Percentiles rank a stretch among this genome's conserved stretches.
These are phyloP conservation scores for Drosophila gaucha DNA, from an alignment of 2,888 invertebrate species.

Conservation along the genomic window DNA sequence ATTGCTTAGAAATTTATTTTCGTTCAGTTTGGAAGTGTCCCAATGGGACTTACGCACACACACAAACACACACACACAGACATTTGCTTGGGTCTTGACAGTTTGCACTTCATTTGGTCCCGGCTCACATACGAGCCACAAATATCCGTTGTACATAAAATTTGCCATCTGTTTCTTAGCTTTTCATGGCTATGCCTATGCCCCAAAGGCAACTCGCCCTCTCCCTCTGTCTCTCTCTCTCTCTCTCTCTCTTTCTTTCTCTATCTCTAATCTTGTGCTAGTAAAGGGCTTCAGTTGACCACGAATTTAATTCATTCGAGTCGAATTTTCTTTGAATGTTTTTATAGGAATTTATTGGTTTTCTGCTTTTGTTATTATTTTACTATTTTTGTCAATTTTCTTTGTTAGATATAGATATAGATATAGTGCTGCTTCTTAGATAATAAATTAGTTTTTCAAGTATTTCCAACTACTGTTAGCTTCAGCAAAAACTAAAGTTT, in stretches of 20 bases:
- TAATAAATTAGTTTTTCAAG: no score
- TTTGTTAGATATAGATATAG: no score
- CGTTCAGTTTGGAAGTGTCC: conserved; percentile 54
- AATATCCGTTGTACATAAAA: conserved; percentile 39
- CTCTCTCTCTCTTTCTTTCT: background rate
- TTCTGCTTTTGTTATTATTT: conserved; percentile 32
- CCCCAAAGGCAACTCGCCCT: background rate
- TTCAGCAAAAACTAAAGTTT: no score
- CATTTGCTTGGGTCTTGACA: conserved; percentile 35
- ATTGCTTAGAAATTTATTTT: conserved; percentile 62
- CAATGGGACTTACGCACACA: conserved; percentile 57
- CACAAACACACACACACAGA: background rate
- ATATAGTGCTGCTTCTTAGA: no score
- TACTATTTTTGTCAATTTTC: conserved; percentile 14
- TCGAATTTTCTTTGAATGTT: conserved; percentile 23
- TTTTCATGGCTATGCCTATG: no score
- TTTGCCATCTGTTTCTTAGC: conserved; percentile 37
- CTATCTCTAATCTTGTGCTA: no score
- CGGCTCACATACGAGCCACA: conserved; percentile 2
- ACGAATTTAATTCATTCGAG: conserved; percentile 54
- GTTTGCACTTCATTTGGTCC: conserved; percentile 65
- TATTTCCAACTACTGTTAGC: no score
- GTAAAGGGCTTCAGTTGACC: conserved; percentile 52
- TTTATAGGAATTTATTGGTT: no score
- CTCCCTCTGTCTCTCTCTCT: background rate